Base-by-base conservation (phyloP, 53 echinoderm and acorn worm genomes). In the Actinopyga echinites region DNA sequence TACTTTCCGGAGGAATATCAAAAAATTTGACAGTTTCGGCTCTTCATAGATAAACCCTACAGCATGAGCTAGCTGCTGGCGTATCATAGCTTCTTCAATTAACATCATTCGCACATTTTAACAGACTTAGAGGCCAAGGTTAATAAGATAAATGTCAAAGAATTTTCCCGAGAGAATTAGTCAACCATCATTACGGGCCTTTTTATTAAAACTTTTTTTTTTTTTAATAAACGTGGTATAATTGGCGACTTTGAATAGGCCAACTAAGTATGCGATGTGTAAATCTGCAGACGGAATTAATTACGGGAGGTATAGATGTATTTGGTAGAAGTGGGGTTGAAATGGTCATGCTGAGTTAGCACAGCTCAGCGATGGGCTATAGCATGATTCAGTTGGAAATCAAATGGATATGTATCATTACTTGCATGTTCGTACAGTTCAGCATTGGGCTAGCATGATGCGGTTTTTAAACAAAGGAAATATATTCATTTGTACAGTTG, bases 61-160 rank as follows among this genome's bases (percentile, higher is more conserved):
- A 49, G 49, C 49, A 13, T 40, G 40, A 49, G 49, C n/a, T n/a
- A n/a, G n/a, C n/a, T 49, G 49, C 49, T 49, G 3, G 12, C 49
- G 17, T 49, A 49, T 49, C 49, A 49, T 49, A 49, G 49, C 49
- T 49, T 17, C 49, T 49, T 15, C 49, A 49, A 63, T 28, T 71
- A 42, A 42, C 40, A 71, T 24, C 38, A 26, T 71, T 44, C 44
- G 15, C 71, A 42, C 44, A 71, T 42, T 71, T 36, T 44, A 71
- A 71, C 71, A 38, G 71, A 71, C 40, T 71, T 24, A 71, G 44
- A 71, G 71, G 38, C 71, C 71, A 71, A 71, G 71, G 71, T 26
- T 71, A 71, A 71, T 71, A 40, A 21, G 31, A 65, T 65, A 65
- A 36, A 29, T 32, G 29, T 13, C 21, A 44, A 40, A 42, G 40